Conservation (phyloP, 2,888 invertebrate species). For the Leptinotarsa rubiginosa region DNA sequence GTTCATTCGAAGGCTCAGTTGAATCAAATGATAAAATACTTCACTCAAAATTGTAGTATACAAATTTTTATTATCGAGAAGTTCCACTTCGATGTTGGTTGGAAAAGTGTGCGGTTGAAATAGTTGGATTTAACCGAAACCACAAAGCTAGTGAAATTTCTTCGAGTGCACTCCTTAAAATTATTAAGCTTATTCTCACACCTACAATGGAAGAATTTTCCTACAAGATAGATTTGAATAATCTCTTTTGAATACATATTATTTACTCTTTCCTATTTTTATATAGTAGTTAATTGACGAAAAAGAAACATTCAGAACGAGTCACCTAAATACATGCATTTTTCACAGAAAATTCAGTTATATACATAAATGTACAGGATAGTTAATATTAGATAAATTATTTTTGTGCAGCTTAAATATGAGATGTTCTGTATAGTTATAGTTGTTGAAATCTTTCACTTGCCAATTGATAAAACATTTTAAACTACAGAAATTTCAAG, state of each 20-base stretch:
- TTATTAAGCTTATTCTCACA: constrained; percentile 34
- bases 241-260: constrained; percentile 32
- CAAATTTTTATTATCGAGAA: background rate
- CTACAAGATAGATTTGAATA: constrained; percentile 46
- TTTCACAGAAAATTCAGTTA: constrained; percentile 45
- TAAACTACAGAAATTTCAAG: too few species aligned
- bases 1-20: background rate
- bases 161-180: constrained; percentile 14
- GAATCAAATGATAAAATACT: constrained; percentile 11
- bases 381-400: constrained; percentile 43
- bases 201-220: constrained; percentile 53
- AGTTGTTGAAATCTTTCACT: background rate
- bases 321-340: constrained; percentile 41
- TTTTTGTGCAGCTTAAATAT: constrained; percentile 40
- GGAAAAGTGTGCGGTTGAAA: background rate
- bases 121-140: constrained; percentile 19
- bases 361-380: constrained; percentile 53
- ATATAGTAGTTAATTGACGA: constrained; percentile 40
- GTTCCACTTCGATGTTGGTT: background rate
- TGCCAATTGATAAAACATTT: background rate
- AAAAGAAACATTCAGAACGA: constrained; percentile 39
- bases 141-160: constrained; percentile 36
- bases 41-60: background rate
- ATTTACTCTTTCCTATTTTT: constrained; percentile 27
- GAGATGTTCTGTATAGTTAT: constrained; percentile 35